Base-by-base conservation (phyloP, 1,140 invertebrate genomes). In the Mylabris phalerata region DNA sequence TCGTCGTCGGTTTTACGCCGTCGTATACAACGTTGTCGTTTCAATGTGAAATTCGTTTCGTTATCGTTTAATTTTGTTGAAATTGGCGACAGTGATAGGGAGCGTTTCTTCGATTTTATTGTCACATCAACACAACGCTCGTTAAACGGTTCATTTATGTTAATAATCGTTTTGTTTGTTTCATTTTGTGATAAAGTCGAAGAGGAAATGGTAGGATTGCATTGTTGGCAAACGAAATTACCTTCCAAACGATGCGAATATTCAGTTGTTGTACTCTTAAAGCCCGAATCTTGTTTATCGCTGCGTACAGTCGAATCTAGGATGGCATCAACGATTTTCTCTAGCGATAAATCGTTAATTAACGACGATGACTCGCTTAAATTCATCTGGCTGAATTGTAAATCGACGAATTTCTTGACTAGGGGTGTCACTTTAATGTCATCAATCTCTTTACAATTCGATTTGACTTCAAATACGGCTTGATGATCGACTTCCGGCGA, bases 401-500 rank as follows among this genome's bases (percentile, higher is more conserved):
- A 57, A 62, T 71, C 70, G 45, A 71, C 51, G 13, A 74, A 69
- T 49, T 65, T 67, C 61, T 66, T 63, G 54, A 72, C 70, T 67
- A 74, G 67, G 65, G 70, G 70, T n/a, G 69, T 65, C n/a, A 72
- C 66, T 54, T 64, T 68, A 24, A 64, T 44, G 7, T 59, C 43
- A 7, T 38, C 42, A 32, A 26, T 56, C 13, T 56, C 54, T 45
- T n/a, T 40, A 27, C 32, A 56, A 51, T 19, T 60, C 56, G 43
- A 46, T 41, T 38, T 51, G 10, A 41, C 13, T 9, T 56, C 27
- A 32, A 32, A 32, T 32, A 4, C 7, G 32, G 32, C 7, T 7
- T 32, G 4, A 32, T 32, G 4, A 1, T 76, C 71, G 50, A 78
- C 75, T 46, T 79, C 78, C 6, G 77, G 75, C 26, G 78, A 79